Evolutionary conservation across 2,113 vertebrate species (phyloP), one percentile per base, ranked within the genome.

Genomic region (Bubo scandiacus): DNA sequence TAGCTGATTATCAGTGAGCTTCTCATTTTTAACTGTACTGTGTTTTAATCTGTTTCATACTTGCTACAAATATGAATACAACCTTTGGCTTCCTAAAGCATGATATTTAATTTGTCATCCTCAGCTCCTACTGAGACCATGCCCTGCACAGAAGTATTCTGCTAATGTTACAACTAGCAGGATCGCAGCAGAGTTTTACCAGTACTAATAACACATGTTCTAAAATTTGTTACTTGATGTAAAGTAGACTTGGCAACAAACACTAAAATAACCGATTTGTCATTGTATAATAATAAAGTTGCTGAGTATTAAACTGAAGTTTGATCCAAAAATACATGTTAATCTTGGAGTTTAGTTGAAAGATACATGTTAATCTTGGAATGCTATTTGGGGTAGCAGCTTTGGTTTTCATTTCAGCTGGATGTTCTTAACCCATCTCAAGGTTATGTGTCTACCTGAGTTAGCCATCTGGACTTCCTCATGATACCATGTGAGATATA

Each of bases 401-500:
- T 52, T 74, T 89, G 57, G 7, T 18, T 66, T 27, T 45, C 7
- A 5, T 62, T 87, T 85, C 62, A 63, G 32, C 27, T 57, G 73
- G 22, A 45, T 4, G 11, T 13, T 45, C 61, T 70, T 71, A 12
- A 27, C 11, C 15, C 30, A 23, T 6, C 55, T 49, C 47, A 81
- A 45, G 34, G 27, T 42, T 26, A 70, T 54, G 26, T 22, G 12
- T 49, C 11, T 6, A 2, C 40, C 13, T 27, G 12, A 45, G 19
- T 9, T 32, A 6, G 13, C 71, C 17, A 27, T 4, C 27, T 86
- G 80, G 32, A 34, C 12, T 57, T 18, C 8, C 38, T 49, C 21
- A 1, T 8, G 15, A 22, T n/a, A 23, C 62, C 5, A 1, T 1
- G 1, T 16, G 72, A 54, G n/a, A 49, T 49, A 19, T 15, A 34